A percentile compares a stretch with the other conserved stretches of the same genome.
Evolutionary conservation across 1,140 invertebrate species (phyloP).

Genomic region (Maconellicoccus hirsutus): DNA sequence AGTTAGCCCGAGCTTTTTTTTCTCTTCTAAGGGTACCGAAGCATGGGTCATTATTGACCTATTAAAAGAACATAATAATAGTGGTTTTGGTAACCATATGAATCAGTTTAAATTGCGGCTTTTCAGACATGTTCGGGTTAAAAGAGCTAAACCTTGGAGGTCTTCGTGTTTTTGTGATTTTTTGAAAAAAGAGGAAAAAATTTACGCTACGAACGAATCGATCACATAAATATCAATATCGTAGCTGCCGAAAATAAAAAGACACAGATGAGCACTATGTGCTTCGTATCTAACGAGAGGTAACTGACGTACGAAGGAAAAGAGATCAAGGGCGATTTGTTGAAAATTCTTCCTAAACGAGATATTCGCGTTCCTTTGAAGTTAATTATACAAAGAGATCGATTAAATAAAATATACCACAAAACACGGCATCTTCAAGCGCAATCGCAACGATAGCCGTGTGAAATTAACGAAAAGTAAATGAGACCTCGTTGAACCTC

Average conservation of each 20-base stretch:
- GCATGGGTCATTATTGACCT: constrained; percentile 69
- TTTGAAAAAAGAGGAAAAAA: neutral
- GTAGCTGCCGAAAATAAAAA: neutral
- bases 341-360: too few relatives aligned
- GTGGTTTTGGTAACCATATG: constrained; percentile 6
- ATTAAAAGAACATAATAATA: constrained; percentile 23
- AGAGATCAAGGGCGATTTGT: too few relatives aligned
- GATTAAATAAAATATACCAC: too few relatives aligned
- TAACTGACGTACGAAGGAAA: too few relatives aligned
- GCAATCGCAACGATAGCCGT: too few relatives aligned
- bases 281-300: neutral
- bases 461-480: too few relatives aligned
- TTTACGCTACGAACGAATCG: neutral
- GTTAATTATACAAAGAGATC: too few relatives aligned
- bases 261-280: neutral
- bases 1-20: constrained; percentile 65
- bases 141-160: neutral
- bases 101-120: neutral
- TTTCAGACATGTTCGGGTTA: neutral
- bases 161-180: neutral
- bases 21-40: constrained; percentile 57
- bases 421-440: too few relatives aligned
- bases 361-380: too few relatives aligned
- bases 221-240: neutral
- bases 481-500: too few relatives aligned